Conservation (phyloP, 2,888 invertebrate species). For the Cataglyphis rosenhaueri region DNA sequence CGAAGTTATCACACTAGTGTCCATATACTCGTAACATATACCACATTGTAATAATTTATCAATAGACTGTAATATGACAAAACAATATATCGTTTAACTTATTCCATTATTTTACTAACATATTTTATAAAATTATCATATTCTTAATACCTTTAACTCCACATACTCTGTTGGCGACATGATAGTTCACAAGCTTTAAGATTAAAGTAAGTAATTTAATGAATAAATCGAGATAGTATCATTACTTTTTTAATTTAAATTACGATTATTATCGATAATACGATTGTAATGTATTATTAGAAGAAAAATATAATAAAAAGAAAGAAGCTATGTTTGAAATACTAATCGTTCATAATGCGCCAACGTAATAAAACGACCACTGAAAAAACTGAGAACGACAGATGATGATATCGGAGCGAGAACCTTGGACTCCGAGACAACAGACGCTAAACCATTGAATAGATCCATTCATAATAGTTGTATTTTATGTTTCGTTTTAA, state of each 20-base stretch:
- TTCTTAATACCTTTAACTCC: slow-evolving; percentile 77
- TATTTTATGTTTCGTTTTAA: background rate
- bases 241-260: background rate
- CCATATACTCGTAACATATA: slow-evolving; percentile 86
- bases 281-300: background rate
- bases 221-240: background rate
- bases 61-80: slow-evolving; percentile 82
- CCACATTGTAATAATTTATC: slow-evolving; percentile 85
- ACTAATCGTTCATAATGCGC: background rate
- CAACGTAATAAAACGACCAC: too few species aligned
- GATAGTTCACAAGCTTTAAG: slow-evolving; percentile 48
- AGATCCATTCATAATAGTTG: background rate
- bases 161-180: slow-evolving; percentile 78
- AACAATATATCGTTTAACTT: background rate
- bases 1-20: slow-evolving; percentile 86
- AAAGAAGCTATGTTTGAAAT: background rate
- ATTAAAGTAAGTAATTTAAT: slow-evolving; percentile 15
- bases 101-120: background rate
- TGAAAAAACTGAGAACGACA: too few species aligned
- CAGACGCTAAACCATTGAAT: too few species aligned
- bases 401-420: too few species aligned
- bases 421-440: too few species aligned
- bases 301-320: background rate
- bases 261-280: background rate
- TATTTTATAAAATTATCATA: background rate